Conservation (phyloP, 2,888 invertebrate species). For the Mactromeris polynyma region DNA sequence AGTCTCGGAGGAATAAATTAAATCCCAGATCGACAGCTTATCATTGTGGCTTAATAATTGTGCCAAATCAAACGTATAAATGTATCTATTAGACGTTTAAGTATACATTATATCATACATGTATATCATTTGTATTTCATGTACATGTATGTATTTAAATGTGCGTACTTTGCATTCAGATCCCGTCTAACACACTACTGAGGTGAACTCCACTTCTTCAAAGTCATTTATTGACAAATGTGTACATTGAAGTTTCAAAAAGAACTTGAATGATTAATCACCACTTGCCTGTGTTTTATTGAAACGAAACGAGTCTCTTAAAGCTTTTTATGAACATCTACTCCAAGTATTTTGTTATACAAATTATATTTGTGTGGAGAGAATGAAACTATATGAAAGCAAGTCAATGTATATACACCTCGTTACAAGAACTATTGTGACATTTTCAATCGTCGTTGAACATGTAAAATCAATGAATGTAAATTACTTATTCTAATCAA, state of each 20-base stretch:
- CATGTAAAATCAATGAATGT: background rate
- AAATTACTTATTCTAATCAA: background rate
- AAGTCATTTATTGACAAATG: too few species aligned
- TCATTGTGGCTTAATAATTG: slow-evolving; percentile 23
- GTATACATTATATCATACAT: background rate
- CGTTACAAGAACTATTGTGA: background rate
- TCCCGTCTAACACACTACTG: too few species aligned
- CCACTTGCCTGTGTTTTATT: background rate
- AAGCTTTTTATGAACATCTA: background rate
- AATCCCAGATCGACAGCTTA: slow-evolving; percentile 11
- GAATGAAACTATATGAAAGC: background rate
- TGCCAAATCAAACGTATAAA: slow-evolving; percentile 26
- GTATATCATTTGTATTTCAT: background rate
- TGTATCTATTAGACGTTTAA: background rate
- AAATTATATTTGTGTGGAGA: background rate
- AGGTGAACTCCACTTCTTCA: too few species aligned
- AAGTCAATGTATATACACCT: background rate
- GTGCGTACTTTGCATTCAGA: background rate
- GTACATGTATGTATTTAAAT: background rate
- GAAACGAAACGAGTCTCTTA: background rate
- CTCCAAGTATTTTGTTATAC: background rate
- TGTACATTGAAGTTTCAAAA: too few species aligned
- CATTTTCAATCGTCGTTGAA: background rate
- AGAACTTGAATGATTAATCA: background rate
- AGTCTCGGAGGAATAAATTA: slow-evolving; percentile 17